These are phyloP conservation scores for Hemistola chrysoprasaria DNA, from an alignment of 2,888 invertebrate species.

Conservation along the genomic window DNA sequence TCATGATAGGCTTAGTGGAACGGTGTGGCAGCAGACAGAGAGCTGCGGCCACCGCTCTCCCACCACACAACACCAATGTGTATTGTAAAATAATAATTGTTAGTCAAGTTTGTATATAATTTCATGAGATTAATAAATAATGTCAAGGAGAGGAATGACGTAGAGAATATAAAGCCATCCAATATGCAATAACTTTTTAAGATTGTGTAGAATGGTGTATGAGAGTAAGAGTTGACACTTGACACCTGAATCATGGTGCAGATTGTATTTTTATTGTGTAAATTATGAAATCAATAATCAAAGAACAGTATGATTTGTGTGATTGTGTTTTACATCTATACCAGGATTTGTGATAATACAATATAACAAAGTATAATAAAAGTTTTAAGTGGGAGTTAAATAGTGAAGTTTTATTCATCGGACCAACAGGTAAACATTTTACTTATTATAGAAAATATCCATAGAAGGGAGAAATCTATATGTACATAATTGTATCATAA, in stretches of 20 bases:
- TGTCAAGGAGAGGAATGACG: slow-evolving; percentile 66
- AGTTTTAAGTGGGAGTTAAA: slow-evolving; percentile 83
- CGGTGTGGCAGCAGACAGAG: slow-evolving; percentile 42
- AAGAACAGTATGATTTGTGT: slow-evolving; percentile 80
- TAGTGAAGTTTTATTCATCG: slow-evolving; percentile 79
- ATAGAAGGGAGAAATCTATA: too few relatives aligned
- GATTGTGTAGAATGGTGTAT: slow-evolving; percentile 76
- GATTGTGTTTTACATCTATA: slow-evolving; percentile 86
- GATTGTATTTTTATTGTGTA: slow-evolving; percentile 80
- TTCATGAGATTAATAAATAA: slow-evolving; percentile 74
- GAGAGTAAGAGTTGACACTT: slow-evolving; percentile 72
- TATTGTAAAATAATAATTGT: slow-evolving; percentile 76
- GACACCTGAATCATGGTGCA: slow-evolving; percentile 77
- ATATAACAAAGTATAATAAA: slow-evolving; percentile 85
- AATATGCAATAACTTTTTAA: slow-evolving; percentile 78
- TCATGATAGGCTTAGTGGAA: slow-evolving; percentile 58
- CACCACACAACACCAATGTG: slow-evolving; percentile 49
- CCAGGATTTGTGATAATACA: slow-evolving; percentile 89
- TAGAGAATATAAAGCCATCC: slow-evolving; percentile 77
- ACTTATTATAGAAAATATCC: slow-evolving; percentile 31
- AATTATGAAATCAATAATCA: slow-evolving; percentile 81
- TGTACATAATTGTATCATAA: too few relatives aligned
- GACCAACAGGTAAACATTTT: slow-evolving; percentile 60
- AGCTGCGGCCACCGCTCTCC: slow-evolving; percentile 49
- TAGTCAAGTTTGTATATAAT: slow-evolving; percentile 81